phyloP scores from a whole-genome alignment of 2,888 invertebrate species.

The Rhorus exstirpatorius region DNA sequence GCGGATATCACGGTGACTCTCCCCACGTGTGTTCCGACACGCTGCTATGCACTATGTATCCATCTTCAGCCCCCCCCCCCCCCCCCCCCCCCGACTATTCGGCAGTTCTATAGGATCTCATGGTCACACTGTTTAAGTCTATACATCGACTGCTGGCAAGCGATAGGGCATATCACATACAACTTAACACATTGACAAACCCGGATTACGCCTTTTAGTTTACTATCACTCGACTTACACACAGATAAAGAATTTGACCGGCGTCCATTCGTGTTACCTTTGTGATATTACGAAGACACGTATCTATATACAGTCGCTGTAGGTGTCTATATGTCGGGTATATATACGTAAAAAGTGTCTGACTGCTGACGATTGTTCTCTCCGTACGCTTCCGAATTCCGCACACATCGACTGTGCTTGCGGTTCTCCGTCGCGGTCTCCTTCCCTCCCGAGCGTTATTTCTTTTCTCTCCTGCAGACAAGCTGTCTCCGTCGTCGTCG shows the following conservation, averaged over 20 bases:
- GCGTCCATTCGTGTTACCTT: constrained; percentile 5
- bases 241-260: constrained; percentile 28
- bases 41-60: constrained; percentile 10
- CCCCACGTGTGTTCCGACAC: constrained; percentile 42
- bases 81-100: constrained; percentile 22
- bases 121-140: constrained; percentile 24
- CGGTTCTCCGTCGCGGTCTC: constrained; percentile 23
- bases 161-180: background rate
- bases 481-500: constrained; percentile 32
- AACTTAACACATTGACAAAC: background rate
- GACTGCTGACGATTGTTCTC: constrained; percentile 67
- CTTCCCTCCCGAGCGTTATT: constrained; percentile 10
- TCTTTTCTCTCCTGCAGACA: constrained; percentile 35
- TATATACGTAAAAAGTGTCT: constrained; percentile 23
- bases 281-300: background rate
- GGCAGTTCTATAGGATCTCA: constrained; percentile 38
- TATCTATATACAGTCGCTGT: background rate
- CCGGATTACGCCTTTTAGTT: constrained; percentile 14
- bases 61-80: constrained; percentile 22
- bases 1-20: constrained; percentile 42
- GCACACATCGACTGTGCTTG: constrained; percentile 59
- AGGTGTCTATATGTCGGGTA: background rate
- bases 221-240: background rate
- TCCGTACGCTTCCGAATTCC: constrained; percentile 66
- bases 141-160: constrained; percentile 1